Conservation (phyloP, 2,797 vertebrate species). For the Enteromius radiatus region DNA sequence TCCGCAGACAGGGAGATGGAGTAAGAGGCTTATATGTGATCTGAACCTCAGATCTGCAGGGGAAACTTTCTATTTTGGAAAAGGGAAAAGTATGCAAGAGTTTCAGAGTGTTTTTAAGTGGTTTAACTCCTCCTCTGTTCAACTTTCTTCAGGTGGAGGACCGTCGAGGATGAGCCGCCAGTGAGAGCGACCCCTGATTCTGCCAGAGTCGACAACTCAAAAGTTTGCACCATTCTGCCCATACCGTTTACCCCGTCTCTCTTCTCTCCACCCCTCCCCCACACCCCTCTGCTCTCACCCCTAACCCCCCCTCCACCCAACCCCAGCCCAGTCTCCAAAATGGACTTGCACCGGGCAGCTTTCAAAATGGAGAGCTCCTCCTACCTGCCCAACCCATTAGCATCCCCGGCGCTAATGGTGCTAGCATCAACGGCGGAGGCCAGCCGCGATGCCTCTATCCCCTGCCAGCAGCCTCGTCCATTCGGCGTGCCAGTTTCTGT, state of each 20-base stretch:
- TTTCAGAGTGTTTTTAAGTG: constrained; percentile 21
- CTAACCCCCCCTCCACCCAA: constrained; percentile 62
- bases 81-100: constrained; percentile 50
- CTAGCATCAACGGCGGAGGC: constrained; percentile 97
- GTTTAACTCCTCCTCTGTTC: constrained; percentile 33
- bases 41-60: constrained; percentile 58
- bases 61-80: constrained; percentile 58
- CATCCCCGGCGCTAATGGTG: constrained; percentile 98
- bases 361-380: constrained; percentile 99
- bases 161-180: constrained; percentile 54
- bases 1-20: constrained; percentile 78
- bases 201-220: constrained; percentile 36
- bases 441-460: constrained; percentile 95
- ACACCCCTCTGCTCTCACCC: constrained; percentile 56
- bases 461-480: constrained; percentile 95
- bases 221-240: constrained; percentile 60
- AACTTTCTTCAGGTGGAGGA: constrained; percentile 56
- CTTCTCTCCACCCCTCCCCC: constrained; percentile 61
- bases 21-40: constrained; percentile 66
- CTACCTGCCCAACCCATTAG: constrained; percentile 96
- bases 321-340: constrained; percentile 76
- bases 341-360: constrained; percentile 99
- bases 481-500: constrained; percentile 96
- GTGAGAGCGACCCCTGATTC: constrained; percentile 53
- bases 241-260: constrained; percentile 54